Conservation (phyloP, 2,797 vertebrate genomes). For the Botia almorhae region DNA sequence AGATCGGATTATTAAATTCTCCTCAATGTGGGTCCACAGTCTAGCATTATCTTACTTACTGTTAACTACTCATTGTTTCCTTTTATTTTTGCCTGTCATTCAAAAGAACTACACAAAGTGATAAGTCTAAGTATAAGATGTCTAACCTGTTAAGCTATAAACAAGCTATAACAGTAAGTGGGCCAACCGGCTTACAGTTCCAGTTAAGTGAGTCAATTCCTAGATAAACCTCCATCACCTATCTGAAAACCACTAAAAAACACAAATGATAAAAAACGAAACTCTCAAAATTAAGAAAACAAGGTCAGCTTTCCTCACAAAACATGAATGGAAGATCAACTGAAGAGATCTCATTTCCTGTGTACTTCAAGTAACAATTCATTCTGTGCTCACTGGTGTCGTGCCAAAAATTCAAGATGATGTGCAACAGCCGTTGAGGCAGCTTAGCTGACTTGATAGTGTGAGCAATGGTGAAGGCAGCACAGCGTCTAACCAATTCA, state of each 20-base stretch:
- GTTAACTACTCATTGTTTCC: too few species aligned
- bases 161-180: neutral
- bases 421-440: neutral
- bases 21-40: too few species aligned
- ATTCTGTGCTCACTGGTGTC: neutral
- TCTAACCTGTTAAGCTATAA: neutral
- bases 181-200: neutral
- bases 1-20: too few species aligned
- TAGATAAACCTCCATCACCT: neutral
- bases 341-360: neutral
- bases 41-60: too few species aligned
- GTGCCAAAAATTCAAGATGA: slow-evolving; percentile 9
- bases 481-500: neutral
- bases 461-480: neutral
- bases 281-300: neutral
- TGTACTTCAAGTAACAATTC: neutral
- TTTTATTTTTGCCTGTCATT: too few species aligned
- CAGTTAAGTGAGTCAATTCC: neutral
- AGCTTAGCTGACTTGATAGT: neutral
- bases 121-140: too few species aligned
- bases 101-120: too few species aligned
- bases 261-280: neutral
- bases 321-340: neutral
- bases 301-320: neutral
- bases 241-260: neutral